Conservation (phyloP, 2,797 vertebrate species). For the Numenius phaeopus region DNA sequence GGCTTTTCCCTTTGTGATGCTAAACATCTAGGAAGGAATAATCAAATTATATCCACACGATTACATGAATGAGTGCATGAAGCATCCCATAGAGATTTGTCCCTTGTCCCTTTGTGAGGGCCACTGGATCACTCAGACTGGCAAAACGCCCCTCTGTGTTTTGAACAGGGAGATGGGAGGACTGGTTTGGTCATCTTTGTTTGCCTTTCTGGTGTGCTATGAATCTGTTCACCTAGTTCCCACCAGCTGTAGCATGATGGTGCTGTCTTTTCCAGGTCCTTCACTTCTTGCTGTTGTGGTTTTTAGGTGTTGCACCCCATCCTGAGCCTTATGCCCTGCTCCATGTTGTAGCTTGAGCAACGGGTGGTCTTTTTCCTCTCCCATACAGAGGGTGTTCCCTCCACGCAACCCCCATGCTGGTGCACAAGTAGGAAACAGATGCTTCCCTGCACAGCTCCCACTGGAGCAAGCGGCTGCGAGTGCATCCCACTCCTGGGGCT, state of each 20-base stretch:
- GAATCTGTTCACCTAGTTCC: neutral
- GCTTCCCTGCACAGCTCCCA: neutral
- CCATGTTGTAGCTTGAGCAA: neutral
- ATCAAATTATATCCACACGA: constrained; percentile 8
- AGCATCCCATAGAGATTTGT: neutral
- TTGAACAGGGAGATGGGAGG: fast-evolving
- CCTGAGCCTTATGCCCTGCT: neutral
- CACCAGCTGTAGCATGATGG: fast-evolving
- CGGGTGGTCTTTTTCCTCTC: fast-evolving
- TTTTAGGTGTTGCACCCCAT: neutral
- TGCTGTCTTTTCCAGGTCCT: neutral
- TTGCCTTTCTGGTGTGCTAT: neutral
- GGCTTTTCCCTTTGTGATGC: neutral
- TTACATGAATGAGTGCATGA: neutral
- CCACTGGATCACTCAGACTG: neutral
- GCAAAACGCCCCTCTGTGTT: neutral
- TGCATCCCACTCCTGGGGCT: neutral
- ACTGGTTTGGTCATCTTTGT: neutral
- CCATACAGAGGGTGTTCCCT: fast-evolving
- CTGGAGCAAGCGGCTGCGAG: neutral
- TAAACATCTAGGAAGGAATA: constrained; percentile 12
- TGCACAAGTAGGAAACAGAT: neutral
- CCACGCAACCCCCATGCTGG: fast-evolving
- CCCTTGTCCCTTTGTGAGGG: neutral
- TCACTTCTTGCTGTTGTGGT: neutral